phyloP scores from a whole-genome alignment of 1,140 invertebrate species.

The Drosophila athabasca region DNA sequence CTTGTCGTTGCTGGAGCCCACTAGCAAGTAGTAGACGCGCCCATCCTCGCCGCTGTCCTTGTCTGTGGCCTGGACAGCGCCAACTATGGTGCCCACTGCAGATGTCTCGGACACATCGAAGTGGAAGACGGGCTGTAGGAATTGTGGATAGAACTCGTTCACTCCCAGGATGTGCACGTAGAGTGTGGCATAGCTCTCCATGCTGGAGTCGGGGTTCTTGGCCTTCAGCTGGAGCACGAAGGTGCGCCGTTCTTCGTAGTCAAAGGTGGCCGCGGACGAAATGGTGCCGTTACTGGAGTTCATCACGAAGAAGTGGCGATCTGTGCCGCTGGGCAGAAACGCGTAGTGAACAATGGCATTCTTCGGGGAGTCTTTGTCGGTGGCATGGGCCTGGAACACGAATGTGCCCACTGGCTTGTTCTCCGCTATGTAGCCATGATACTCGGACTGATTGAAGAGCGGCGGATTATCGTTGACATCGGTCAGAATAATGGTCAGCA shows the following conservation, averaged over 20 bases:
- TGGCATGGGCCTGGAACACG: conserved; percentile 91
- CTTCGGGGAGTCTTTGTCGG: conserved; percentile 95
- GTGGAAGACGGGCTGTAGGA: conserved; percentile 95
- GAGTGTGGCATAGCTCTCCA: conserved; percentile 90
- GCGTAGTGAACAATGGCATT: conserved; percentile 95
- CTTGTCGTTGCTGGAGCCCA: conserved; percentile 95
- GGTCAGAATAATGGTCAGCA: conserved; percentile 92
- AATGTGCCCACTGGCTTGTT: conserved; percentile 90
- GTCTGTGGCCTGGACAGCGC: conserved; percentile 94
- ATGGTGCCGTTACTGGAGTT: conserved; percentile 91
- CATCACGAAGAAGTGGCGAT: conserved; percentile 91
- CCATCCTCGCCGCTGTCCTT: conserved; percentile 96
- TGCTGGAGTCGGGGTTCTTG: conserved; percentile 92
- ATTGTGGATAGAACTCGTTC: conserved; percentile 96
- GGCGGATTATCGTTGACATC: conserved; percentile 97
- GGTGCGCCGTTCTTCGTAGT: conserved; percentile 93
- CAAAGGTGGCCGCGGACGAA: conserved; percentile 90
- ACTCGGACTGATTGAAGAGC: conserved; percentile 90
- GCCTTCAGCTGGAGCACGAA: conserved; percentile 93
- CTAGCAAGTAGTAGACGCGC: conserved; percentile 94
- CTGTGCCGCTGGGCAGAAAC: conserved; percentile 91
- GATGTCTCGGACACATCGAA: conserved; percentile 97
- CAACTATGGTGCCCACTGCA: conserved; percentile 93
- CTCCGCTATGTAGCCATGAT: conserved; percentile 92
- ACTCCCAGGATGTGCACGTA: conserved; percentile 92